Conservation (phyloP, 2,888 invertebrate species). For the Sarcophaga rosellei region DNA sequence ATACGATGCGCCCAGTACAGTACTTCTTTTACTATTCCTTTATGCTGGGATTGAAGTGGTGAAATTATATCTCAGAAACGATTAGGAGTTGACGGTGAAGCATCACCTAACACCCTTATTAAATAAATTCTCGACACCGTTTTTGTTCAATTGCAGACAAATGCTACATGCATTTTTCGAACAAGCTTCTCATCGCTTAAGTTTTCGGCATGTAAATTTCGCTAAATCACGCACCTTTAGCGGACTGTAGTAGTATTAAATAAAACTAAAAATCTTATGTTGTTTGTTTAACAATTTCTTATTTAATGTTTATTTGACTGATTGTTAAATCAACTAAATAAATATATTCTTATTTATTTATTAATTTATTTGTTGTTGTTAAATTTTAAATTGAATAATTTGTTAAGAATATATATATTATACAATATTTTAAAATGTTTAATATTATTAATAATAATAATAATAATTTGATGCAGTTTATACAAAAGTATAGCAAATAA, state of each 20-base stretch:
- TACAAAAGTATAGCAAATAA: background rate
- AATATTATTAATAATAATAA: constrained; percentile 1
- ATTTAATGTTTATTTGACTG: constrained; percentile 20
- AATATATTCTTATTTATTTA: constrained; percentile 11
- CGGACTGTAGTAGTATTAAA: background rate
- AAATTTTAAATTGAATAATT: constrained; percentile 11
- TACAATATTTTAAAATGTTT: background rate
- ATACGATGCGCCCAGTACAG: too few relatives aligned
- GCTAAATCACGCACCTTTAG: too few relatives aligned
- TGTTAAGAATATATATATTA: background rate
- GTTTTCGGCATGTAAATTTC: too few relatives aligned
- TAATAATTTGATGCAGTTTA: background rate
- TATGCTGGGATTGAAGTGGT: too few relatives aligned
- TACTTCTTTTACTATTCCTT: too few relatives aligned
- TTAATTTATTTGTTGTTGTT: constrained; percentile 12
- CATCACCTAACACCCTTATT: too few relatives aligned
- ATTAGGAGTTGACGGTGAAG: too few relatives aligned
- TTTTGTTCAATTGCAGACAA: too few relatives aligned
- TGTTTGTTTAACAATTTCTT: constrained; percentile 44
- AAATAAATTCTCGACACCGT: too few relatives aligned
- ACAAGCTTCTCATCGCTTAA: too few relatives aligned
- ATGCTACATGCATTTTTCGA: too few relatives aligned
- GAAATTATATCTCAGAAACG: too few relatives aligned
- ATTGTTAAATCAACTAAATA: constrained; percentile 13
- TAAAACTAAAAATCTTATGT: constrained; percentile 34